phyloP scores from a whole-genome alignment of 2,113 vertebrate species.

The Carassius carassius region DNA sequence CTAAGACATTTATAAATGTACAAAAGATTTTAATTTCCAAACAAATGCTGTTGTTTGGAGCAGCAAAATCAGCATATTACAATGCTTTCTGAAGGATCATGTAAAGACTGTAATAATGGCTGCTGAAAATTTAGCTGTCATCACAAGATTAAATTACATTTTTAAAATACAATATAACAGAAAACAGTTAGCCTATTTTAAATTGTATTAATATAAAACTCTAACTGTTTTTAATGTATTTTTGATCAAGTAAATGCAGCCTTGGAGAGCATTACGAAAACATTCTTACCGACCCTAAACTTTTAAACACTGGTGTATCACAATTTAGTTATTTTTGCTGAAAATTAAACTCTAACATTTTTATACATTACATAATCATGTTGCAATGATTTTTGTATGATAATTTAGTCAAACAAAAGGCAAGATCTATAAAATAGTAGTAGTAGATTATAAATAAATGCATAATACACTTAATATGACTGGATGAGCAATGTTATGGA shows the following conservation, averaged over 20 bases:
- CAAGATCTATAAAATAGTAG: neutral
- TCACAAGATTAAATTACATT: too few relatives aligned
- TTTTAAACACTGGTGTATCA: too few relatives aligned
- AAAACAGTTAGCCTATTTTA: too few relatives aligned
- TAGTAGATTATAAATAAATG: neutral
- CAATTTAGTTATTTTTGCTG: neutral
- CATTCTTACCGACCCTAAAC: too few relatives aligned
- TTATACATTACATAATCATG: neutral
- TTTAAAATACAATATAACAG: too few relatives aligned
- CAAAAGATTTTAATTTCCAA: too few relatives aligned
- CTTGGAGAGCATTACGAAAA: neutral
- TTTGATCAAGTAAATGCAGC: neutral
- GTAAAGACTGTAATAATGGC: neutral
- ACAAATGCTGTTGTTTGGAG: neutral
- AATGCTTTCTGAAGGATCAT: neutral
- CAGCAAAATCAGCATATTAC: neutral
- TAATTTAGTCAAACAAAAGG: neutral
- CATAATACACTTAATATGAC: neutral
- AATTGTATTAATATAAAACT: too few relatives aligned
- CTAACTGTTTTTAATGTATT: neutral
- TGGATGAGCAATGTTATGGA: neutral
- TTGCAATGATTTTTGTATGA: neutral
- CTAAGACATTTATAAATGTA: too few relatives aligned
- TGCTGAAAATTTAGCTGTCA: neutral
- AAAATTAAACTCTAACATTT: neutral